Percentiles rank a stretch among this genome's conserved stretches.
Evolutionary conservation across 2,797 vertebrate genomes (phyloP).

Genomic region (Thripadectes ignobilis): DNA sequence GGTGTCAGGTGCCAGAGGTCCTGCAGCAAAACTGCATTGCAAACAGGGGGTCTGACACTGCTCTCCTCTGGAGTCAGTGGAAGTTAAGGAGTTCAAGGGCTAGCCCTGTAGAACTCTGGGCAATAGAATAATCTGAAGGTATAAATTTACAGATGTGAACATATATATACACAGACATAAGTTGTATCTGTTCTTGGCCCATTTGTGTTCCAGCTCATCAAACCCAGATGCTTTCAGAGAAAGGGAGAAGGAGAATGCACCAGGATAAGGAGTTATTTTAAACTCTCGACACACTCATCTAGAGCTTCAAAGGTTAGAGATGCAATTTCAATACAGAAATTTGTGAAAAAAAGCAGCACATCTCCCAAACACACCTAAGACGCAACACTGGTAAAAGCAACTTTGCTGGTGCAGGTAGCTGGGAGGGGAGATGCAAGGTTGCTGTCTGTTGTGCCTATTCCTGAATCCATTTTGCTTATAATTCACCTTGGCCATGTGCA

Average conservation of each 20-base stretch:
- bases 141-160: neutral
- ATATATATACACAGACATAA: neutral
- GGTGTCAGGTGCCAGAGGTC: neutral
- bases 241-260: neutral
- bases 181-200: neutral
- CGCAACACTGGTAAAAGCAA: neutral
- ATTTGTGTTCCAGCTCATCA: neutral
- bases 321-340: neutral
- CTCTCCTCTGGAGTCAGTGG: neutral
- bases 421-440: neutral
- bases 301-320: neutral
- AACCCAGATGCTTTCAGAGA: neutral
- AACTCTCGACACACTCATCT: rapidly evolving
- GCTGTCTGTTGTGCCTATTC: neutral
- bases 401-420: neutral
- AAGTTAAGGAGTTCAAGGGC: neutral
- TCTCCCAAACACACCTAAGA: neutral
- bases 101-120: neutral
- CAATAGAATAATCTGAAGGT: neutral
- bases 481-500: neutral
- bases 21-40: neutral
- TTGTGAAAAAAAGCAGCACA: neutral
- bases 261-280: neutral
- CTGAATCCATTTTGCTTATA: neutral
- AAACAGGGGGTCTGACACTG: neutral